phyloP scores from a whole-genome alignment of 2,888 invertebrate genomes.

The Cosmia pyralina region DNA sequence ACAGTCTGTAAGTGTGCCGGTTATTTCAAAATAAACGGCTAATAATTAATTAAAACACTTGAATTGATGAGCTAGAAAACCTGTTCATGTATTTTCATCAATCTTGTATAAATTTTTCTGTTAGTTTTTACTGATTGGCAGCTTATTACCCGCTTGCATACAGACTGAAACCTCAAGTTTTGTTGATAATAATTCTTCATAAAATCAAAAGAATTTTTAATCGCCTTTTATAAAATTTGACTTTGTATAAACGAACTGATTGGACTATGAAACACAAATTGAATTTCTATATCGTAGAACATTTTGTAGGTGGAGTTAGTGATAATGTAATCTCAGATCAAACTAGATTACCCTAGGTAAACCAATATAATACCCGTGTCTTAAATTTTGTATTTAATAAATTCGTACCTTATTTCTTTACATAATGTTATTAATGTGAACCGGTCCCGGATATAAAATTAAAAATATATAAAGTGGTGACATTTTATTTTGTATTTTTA shows the following conservation, averaged over 20 bases:
- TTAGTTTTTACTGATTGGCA: conserved; percentile 29
- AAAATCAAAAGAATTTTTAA: conserved; percentile 34
- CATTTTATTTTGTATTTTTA: conserved; percentile 66
- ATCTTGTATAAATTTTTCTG: background rate
- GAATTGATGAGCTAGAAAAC: conserved; percentile 27
- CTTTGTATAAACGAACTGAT: conserved; percentile 60
- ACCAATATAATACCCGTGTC: conserved; percentile 78
- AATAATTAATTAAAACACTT: background rate
- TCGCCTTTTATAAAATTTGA: conserved; percentile 49
- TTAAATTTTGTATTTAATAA: conserved; percentile 81
- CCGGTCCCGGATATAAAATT: conserved; percentile 83
- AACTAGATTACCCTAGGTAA: conserved; percentile 67
- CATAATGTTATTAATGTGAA: conserved; percentile 85
- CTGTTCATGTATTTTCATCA: conserved; percentile 27
- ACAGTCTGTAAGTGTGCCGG: conserved; percentile 32
- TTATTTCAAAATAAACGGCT: background rate
- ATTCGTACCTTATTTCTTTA: conserved; percentile 85
- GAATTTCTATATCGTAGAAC: conserved; percentile 48
- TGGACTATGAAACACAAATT: conserved; percentile 34
- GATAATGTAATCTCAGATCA: conserved; percentile 79
- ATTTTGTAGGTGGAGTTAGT: conserved; percentile 64
- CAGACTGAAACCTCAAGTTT: conserved; percentile 26
- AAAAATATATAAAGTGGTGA: conserved; percentile 79
- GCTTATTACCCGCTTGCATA: conserved; percentile 36
- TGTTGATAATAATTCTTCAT: conserved; percentile 50